Conservation (phyloP, 2,888 invertebrate species). For the Machimus atricapillus region DNA sequence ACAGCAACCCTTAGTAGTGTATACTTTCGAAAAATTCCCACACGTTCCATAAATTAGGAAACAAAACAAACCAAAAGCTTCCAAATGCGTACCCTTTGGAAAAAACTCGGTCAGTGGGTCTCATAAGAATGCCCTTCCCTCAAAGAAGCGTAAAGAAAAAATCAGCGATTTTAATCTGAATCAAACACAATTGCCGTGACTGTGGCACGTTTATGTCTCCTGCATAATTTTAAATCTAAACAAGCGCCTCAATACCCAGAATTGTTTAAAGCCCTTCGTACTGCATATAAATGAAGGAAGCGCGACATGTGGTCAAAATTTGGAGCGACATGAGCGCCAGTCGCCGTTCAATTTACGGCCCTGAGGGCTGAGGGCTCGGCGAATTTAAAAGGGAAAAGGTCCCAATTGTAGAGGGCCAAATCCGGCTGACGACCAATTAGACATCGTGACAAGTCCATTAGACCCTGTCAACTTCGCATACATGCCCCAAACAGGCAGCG, state of each 20-base stretch:
- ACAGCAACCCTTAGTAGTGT: neutral
- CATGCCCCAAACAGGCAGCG: neutral
- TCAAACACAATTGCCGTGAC: neutral
- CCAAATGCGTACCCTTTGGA: neutral
- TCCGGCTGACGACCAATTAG: neutral
- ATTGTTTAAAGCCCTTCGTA: neutral
- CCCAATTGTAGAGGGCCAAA: neutral
- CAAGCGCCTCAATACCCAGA: neutral
- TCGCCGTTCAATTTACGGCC: neutral
- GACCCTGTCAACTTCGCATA: neutral
- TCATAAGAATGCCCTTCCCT: constrained; percentile 16
- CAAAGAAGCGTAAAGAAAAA: neutral
- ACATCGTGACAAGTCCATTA: constrained; percentile 10
- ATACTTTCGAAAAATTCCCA: neutral
- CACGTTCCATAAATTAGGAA: neutral
- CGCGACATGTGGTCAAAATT: neutral
- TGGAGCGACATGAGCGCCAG: neutral
- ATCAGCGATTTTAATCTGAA: neutral
- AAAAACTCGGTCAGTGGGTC: neutral
- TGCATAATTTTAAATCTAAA: neutral
- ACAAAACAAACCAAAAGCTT: neutral
- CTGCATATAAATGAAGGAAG: constrained; percentile 2
- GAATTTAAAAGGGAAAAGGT: neutral
- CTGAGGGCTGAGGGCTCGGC: neutral
- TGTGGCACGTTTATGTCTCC: neutral